These are phyloP conservation scores for Aphidoletes aphidimyza DNA, from an alignment of 2,888 invertebrate genomes.

Conservation along the genomic window DNA sequence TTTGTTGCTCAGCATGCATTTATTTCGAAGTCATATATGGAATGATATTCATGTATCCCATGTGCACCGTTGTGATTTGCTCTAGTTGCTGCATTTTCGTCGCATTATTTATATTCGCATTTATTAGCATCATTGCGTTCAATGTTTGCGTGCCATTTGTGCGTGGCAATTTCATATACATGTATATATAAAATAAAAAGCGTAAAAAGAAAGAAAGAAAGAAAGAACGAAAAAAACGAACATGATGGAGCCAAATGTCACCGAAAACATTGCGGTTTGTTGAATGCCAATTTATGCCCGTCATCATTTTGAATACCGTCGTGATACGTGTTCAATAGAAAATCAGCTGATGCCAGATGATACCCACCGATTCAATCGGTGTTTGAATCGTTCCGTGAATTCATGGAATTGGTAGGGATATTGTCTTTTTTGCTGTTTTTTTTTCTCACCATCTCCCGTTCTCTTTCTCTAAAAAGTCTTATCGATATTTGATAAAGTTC, in stretches of 20 bases:
- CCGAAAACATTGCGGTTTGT: neutral
- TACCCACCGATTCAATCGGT: neutral
- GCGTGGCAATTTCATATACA: no score
- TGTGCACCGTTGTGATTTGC: neutral
- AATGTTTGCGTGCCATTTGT: neutral
- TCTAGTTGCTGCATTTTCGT: neutral
- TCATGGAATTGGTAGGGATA: neutral
- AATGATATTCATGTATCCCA: neutral
- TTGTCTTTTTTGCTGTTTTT: neutral
- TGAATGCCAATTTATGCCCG: neutral
- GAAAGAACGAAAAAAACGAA: no score
- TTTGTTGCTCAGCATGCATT: neutral
- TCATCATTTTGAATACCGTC: neutral
- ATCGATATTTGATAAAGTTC: constrained; percentile 36
- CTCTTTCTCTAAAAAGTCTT: no score
- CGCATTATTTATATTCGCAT: neutral
- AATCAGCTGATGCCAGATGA: neutral
- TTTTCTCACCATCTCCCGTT: no score
- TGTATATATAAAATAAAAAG: no score
- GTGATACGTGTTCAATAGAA: neutral
- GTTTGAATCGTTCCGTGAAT: neutral
- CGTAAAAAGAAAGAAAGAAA: no score
- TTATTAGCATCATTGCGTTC: constrained; percentile 6
- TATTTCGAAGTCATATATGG: neutral
- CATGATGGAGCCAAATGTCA: neutral